A percentile compares a stretch with the other conserved stretches of the same genome.
phyloP scores from a whole-genome alignment of 2,797 vertebrate species.

The Holocentrus rufus region DNA sequence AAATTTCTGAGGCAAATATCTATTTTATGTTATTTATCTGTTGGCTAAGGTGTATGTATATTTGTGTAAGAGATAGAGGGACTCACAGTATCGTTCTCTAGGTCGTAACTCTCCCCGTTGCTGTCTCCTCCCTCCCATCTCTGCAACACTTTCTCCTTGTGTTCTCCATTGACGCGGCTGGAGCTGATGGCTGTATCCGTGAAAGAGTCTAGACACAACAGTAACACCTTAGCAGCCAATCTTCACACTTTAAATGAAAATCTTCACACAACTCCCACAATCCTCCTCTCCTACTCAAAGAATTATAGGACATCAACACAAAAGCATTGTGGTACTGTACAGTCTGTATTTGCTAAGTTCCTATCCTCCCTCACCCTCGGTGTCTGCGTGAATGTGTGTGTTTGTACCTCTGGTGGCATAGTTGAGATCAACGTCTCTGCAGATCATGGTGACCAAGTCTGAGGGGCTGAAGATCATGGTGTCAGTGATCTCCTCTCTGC shows the following conservation, averaged over 20 bases:
- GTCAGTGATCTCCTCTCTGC: slow-evolving; percentile 92
- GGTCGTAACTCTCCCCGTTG: slow-evolving; percentile 91
- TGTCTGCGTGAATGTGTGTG: too few species aligned
- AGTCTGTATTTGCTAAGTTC: neutral
- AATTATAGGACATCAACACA: neutral
- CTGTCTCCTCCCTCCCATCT: slow-evolving; percentile 93
- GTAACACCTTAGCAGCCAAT: slow-evolving; percentile 6
- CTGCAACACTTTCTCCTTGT: slow-evolving; percentile 92
- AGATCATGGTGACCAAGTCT: slow-evolving; percentile 90
- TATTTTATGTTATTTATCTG: neutral
- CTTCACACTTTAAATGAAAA: neutral
- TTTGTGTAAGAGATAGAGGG: neutral
- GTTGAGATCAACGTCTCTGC: slow-evolving; percentile 92
- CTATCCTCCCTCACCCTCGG: neutral
- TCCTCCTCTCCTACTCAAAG: neutral
- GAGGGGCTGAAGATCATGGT: slow-evolving; percentile 93
- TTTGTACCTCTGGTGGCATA: slow-evolving; percentile 90
- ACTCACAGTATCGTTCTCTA: slow-evolving; percentile 90
- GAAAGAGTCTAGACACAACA: slow-evolving; percentile 84
- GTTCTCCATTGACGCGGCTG: slow-evolving; percentile 90
- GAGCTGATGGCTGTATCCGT: slow-evolving; percentile 91
- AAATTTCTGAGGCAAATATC: too few species aligned
- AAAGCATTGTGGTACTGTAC: neutral
- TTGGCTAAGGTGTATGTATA: neutral
- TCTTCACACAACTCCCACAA: neutral